Conservation (phyloP, 1,140 invertebrate genomes). For the Danaus plexippus region DNA sequence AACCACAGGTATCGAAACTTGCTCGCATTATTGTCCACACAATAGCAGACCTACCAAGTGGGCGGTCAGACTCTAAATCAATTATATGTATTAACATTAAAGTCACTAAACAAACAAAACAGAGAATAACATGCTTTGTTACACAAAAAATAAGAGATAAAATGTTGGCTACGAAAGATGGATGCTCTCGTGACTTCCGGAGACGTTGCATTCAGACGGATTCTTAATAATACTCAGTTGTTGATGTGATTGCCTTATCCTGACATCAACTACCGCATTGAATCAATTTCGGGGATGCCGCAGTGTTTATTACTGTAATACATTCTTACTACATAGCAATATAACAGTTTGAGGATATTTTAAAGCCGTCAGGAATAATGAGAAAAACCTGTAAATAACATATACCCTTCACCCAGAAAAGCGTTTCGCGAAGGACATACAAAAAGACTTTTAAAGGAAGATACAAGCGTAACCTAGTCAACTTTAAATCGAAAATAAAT, state of each 20-base stretch:
- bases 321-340: no score
- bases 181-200: slow-evolving; percentile 31
- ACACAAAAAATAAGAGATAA: slow-evolving; percentile 34
- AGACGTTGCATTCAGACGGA: slow-evolving; percentile 28
- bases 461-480: no score
- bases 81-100: slow-evolving; percentile 41
- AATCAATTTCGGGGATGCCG: no score
- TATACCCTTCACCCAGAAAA: no score
- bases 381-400: no score
- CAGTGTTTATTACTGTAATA: no score
- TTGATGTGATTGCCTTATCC: slow-evolving; percentile 24
- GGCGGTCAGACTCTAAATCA: slow-evolving; percentile 35
- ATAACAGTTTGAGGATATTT: no score
- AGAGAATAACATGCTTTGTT: slow-evolving; percentile 11
- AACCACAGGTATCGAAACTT: slow-evolving; percentile 9
- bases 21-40: slow-evolving; percentile 16
- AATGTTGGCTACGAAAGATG: no score
- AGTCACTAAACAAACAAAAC: slow-evolving; percentile 19
- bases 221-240: slow-evolving; percentile 22
- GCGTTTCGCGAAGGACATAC: no score
- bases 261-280: not conserved
- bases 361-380: no score
- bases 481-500: no score
- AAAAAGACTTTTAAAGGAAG: no score
- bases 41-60: slow-evolving; percentile 23